These are phyloP conservation scores for Acanthopleura granulata DNA, from an alignment of 2,888 invertebrate genomes.

Conservation along the genomic window DNA sequence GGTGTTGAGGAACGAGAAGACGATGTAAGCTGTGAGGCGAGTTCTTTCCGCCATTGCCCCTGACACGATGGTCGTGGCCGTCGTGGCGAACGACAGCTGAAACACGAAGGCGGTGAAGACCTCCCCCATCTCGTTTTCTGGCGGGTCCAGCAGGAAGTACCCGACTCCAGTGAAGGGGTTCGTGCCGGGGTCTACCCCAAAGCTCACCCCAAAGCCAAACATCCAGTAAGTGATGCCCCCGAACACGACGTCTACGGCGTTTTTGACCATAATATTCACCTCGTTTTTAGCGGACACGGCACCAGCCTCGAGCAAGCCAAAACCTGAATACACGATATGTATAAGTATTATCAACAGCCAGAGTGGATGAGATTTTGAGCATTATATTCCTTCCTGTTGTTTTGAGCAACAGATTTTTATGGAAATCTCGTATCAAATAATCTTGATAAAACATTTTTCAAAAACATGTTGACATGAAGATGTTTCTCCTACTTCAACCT, in stretches of 20 bases:
- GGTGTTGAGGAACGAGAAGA: slow-evolving; percentile 63
- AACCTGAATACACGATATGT: slow-evolving; percentile 42
- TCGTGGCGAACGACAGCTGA: slow-evolving; percentile 64
- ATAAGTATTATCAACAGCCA: too few species aligned
- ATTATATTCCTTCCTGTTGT: too few species aligned
- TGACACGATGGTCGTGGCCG: slow-evolving; percentile 66
- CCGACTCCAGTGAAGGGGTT: slow-evolving; percentile 58
- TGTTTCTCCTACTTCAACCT: too few species aligned
- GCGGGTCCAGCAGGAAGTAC: slow-evolving; percentile 67
- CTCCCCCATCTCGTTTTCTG: slow-evolving; percentile 44
- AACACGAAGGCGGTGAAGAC: slow-evolving; percentile 58
- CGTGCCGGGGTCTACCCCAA: slow-evolving; percentile 42
- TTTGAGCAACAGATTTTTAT: too few species aligned
- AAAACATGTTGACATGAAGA: too few species aligned
- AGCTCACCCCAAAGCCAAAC: slow-evolving; percentile 58
- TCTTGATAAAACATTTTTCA: too few species aligned
- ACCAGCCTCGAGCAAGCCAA: slow-evolving; percentile 57
- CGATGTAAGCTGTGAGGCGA: slow-evolving; percentile 58
- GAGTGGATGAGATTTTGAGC: too few species aligned
- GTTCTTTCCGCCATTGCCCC: slow-evolving; percentile 67
- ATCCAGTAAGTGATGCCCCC: slow-evolving; percentile 58
- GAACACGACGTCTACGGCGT: slow-evolving; percentile 59
- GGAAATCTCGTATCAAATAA: too few species aligned
- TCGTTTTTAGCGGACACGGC: slow-evolving; percentile 56
- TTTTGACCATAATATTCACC: slow-evolving; percentile 62